A percentile compares a stretch with the other conserved stretches of the same genome.
Evolutionary conservation across 2,797 vertebrate genomes (phyloP).

Genomic region (Danio choprae): DNA sequence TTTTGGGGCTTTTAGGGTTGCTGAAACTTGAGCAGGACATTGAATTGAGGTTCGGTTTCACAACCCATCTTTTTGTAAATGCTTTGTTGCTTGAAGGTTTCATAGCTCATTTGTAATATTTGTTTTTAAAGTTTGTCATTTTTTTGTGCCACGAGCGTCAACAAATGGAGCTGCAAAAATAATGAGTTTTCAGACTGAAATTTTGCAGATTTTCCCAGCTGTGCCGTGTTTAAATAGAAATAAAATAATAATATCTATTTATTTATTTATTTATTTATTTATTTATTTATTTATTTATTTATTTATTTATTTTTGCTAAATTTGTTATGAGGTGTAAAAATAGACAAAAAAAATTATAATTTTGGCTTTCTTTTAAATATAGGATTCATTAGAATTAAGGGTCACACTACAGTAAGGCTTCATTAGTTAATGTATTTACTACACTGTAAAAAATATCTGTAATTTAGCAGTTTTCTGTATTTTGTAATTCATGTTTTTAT

Average conservation of each 20-base stretch:
- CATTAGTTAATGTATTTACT: no score
- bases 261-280: background rate
- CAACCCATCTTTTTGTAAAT: background rate
- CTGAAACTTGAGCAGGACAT: background rate
- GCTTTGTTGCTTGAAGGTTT: background rate
- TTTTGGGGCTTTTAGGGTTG: background rate
- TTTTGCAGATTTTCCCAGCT: background rate
- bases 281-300: no score
- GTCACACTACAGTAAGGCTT: no score
- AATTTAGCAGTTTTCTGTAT: no score
- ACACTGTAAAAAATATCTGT: no score
- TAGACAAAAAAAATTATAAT: background rate
- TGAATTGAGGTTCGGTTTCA: background rate
- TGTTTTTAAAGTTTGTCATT: background rate
- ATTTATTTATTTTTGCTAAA: background rate
- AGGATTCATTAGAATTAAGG: no score
- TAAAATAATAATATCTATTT: no score
- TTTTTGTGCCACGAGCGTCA: background rate
- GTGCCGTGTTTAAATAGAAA: background rate
- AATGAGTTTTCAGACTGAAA: background rate
- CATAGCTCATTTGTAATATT: constrained; percentile 9
- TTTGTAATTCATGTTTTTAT: no score
- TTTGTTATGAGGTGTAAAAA: background rate
- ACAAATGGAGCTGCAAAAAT: background rate
- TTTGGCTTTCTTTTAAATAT: no score